A percentile compares a stretch with the other conserved stretches of the same genome.
phyloP scores from a whole-genome alignment of 2,797 vertebrate genomes.

The Periparus ater region DNA sequence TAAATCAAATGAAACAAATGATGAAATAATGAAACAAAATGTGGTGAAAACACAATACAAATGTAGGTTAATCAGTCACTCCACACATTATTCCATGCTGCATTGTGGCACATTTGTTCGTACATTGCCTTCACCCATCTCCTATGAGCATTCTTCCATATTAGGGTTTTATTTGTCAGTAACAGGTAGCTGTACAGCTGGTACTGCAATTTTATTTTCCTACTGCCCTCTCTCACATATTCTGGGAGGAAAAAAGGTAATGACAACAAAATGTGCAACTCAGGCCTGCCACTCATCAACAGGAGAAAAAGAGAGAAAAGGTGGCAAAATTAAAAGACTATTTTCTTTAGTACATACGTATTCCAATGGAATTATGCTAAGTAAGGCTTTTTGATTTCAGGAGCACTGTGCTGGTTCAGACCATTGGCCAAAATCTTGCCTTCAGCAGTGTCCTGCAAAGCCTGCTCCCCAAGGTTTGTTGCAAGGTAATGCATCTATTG shows the following conservation, averaged over 20 bases:
- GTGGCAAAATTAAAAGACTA: background rate
- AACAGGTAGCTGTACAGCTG: background rate
- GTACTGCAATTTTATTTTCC: background rate
- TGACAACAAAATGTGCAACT: background rate
- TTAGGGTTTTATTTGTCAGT: background rate
- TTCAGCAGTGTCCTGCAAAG: background rate
- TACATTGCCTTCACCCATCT: background rate
- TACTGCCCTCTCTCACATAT: background rate
- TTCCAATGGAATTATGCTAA: background rate
- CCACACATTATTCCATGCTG: background rate
- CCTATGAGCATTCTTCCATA: background rate
- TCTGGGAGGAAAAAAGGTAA: background rate
- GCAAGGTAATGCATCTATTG: background rate
- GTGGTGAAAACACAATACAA: background rate
- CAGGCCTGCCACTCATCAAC: background rate
- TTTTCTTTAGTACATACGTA: background rate
- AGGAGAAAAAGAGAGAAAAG: background rate
- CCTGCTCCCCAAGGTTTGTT: background rate
- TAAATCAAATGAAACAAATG: background rate
- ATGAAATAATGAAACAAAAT: background rate
- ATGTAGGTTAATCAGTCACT: background rate
- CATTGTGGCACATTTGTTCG: background rate
- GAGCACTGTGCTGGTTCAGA: background rate
- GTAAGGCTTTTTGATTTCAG: background rate
- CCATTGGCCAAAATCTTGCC: background rate